phyloP scores from a whole-genome alignment of 2,888 invertebrate species.

The Amphimallon solstitiale region DNA sequence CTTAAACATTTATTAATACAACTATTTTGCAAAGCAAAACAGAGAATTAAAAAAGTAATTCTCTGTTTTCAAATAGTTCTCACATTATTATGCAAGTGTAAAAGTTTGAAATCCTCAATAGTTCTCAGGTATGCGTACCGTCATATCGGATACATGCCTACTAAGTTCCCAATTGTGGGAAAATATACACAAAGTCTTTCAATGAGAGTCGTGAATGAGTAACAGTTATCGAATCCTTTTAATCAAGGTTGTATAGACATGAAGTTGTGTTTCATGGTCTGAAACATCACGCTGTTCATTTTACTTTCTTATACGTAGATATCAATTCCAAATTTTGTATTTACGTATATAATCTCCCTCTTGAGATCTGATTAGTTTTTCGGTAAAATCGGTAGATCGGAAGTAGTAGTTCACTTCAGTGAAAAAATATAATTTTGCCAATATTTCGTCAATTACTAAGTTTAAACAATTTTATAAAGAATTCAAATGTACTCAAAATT shows the following conservation, averaged over 20 bases:
- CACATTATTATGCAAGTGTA: not conserved
- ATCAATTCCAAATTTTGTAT: too few relatives aligned
- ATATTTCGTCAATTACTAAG: too few relatives aligned
- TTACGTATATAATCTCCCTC: too few relatives aligned
- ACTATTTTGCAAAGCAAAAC: not conserved
- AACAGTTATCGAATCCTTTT: not conserved
- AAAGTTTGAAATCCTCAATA: slow-evolving; percentile 2
- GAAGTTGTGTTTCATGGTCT: slow-evolving; percentile 15
- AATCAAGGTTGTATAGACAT: slow-evolving; percentile 10
- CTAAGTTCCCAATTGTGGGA: not conserved
- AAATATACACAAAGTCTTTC: not conserved
- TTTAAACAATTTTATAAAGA: too few relatives aligned
- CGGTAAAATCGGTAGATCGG: too few relatives aligned
- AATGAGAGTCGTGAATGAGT: slow-evolving; percentile 18
- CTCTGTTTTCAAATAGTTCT: not conserved
- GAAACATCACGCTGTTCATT: slow-evolving; percentile 10
- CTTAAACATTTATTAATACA: too few relatives aligned
- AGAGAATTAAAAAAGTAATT: not conserved
- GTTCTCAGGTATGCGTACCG: slow-evolving; percentile 8
- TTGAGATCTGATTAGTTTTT: too few relatives aligned
- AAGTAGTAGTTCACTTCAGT: too few relatives aligned
- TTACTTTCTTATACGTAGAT: too few relatives aligned
- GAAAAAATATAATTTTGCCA: too few relatives aligned
- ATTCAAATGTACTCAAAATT: too few relatives aligned
- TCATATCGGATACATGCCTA: not conserved